Percentiles rank a stretch among this genome's conserved stretches.
phyloP scores from a whole-genome alignment of 2,797 vertebrate genomes.

The Carapus acus region DNA sequence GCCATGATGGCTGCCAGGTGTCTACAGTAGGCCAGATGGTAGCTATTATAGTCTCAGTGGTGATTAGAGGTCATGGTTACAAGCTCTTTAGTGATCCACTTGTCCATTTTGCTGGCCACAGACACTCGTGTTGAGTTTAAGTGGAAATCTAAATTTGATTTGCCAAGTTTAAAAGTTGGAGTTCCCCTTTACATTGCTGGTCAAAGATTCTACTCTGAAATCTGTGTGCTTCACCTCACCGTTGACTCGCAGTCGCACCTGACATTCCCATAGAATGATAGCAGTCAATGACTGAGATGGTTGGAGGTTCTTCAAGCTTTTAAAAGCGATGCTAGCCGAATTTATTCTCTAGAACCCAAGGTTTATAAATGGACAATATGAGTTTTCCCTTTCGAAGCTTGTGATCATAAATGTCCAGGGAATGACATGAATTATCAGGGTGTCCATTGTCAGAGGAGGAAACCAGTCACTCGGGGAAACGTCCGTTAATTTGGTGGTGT shows the following conservation, averaged over 20 bases:
- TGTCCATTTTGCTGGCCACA: slow-evolving; percentile 60
- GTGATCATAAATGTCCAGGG: slow-evolving; percentile 58
- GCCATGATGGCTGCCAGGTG: slow-evolving; percentile 68
- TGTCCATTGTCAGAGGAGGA: slow-evolving; percentile 39
- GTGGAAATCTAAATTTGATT: slow-evolving; percentile 37
- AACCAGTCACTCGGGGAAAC: slow-evolving; percentile 46
- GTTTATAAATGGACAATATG: slow-evolving; percentile 66
- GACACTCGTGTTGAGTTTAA: slow-evolving; percentile 40
- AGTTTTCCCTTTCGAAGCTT: slow-evolving; percentile 64
- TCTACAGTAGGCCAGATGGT: slow-evolving; percentile 68
- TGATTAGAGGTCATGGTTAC: slow-evolving; percentile 69
- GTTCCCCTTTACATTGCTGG: slow-evolving; percentile 26
- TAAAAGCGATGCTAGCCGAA: slow-evolving; percentile 63
- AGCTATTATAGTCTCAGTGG: slow-evolving; percentile 65
- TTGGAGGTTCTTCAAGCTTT: slow-evolving; percentile 54
- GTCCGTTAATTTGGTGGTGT: slow-evolving; percentile 61
- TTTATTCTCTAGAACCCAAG: slow-evolving; percentile 59
- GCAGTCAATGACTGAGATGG: slow-evolving; percentile 17
- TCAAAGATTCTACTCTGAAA: slow-evolving; percentile 15
- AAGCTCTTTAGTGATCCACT: slow-evolving; percentile 67
- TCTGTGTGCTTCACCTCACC: no score
- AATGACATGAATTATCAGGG: slow-evolving; percentile 57
- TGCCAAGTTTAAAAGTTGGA: slow-evolving; percentile 50
- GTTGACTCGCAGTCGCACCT: no score
- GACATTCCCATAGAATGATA: no score